Evolutionary conservation across 2,113 vertebrate species (phyloP).

Genomic region (Seriola quinqueradiata): DNA sequence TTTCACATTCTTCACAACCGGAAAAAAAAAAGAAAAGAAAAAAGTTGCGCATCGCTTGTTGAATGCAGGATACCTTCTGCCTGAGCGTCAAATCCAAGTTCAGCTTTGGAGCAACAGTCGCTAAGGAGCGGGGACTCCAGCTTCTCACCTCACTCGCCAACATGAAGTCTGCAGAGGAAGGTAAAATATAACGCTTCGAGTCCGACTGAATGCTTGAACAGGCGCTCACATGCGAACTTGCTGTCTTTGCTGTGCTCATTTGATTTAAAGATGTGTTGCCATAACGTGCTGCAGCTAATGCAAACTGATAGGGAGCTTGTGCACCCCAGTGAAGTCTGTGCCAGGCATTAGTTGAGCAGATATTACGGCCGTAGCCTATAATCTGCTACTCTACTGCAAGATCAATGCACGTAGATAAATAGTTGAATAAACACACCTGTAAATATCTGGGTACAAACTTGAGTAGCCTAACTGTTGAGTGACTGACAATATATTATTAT

Average conservation of each 20-base stretch:
- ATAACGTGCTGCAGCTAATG: not conserved
- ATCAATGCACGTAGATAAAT: not conserved
- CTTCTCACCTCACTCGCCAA: conserved; percentile 77
- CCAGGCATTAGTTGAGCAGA: not conserved
- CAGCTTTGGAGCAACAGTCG: conserved; percentile 84
- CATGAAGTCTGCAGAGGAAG: conserved; percentile 96
- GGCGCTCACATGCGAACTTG: not conserved
- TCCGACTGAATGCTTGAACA: not conserved
- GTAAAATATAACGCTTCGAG: conserved; percentile 71
- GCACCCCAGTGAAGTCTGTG: not conserved
- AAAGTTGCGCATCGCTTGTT: conserved; percentile 80
- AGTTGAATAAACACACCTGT: not conserved
- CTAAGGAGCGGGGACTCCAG: conserved; percentile 82
- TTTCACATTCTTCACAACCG: conserved; percentile 11
- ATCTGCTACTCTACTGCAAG: not conserved
- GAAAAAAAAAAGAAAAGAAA: conserved; percentile 29
- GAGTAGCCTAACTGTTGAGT: not conserved
- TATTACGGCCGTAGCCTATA: not conserved
- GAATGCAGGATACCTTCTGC: conserved; percentile 84
- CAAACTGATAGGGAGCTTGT: not conserved
- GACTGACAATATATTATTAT: not conserved
- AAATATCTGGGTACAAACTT: not conserved
- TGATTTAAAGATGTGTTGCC: not conserved
- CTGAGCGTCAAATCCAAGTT: conserved; percentile 84
- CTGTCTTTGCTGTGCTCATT: not conserved